Evolutionary conservation across 2,888 invertebrate genomes (phyloP), one percentile per base, ranked within the genome.

Genomic region (Charanyca ferruginea): DNA sequence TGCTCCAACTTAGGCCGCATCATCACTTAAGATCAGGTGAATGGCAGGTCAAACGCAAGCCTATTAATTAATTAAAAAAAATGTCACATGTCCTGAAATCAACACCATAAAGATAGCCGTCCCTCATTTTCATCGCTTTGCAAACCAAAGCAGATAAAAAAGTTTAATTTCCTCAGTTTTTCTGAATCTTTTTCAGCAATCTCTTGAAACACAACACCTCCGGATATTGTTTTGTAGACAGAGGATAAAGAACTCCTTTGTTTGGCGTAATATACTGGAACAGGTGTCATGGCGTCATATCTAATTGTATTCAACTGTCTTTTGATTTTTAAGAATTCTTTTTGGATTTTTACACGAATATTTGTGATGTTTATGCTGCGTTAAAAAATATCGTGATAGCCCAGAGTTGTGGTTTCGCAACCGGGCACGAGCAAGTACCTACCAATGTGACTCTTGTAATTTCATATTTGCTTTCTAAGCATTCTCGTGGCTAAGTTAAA

Each of bases 201-300:
- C 38, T 48, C 42, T 54, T 22, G 11, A 47, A 67, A 66, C 47
- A 66, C 66, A 55, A 67, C 48, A 49, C 41, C 49, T 48, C 32
- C 45, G 32, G 58, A 62, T 63, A 80, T 69, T 63, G 52, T 61
- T 7, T 28, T 35, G 57, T 42, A 35, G 41, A 69, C 60, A 38
- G 25, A 48, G 35, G 18, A 69, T 60, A 58, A 63, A 60, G 25
- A 49, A 65, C 41, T 38, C 47, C 52, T 71, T 81, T 81, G 69
- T 80, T 57, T 45, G n/a, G 3, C 8, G 63, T 71, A 70, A 79
- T 45, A 22, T 47, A 66, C 64, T 63, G 42, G 38, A 54, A 55
- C 62, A 55, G 54, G 57, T 67, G 55, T 67, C 57, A 51, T 48
- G 32, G 42, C 62, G 35, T 42, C 32, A 11, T 35, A 5, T n/a